Evolutionary conservation across 2,113 vertebrate genomes (phyloP), one percentile per base, ranked within the genome.

Genomic region (Scalopus aquaticus): DNA sequence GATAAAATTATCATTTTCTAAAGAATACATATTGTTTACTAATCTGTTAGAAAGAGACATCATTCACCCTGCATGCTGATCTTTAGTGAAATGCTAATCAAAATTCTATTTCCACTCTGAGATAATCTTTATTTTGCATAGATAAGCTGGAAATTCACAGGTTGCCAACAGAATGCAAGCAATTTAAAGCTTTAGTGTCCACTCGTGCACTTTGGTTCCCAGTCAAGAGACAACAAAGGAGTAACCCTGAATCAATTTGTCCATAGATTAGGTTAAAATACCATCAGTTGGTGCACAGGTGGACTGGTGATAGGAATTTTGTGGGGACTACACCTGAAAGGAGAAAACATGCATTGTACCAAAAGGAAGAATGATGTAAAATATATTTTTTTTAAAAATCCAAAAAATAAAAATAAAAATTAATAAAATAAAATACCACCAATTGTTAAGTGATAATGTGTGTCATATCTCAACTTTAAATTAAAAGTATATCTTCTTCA

Each of bases 21-120:
- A 97, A 67, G 42, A 94, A 58, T 91, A 94, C 69, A 88, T 97
- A 78, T 93, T 96, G 90, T 93, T 96, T 97, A 88, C 44, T 96
- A 95, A 96, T 97, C 80, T 96, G 11, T 94, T 90, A 91, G 92
- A 84, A 97, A 97, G 78, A 97, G 51, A 96, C 60, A n/a, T 49
- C 93, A 79, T 10, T 74, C 88, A 95, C n/a, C 37, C 97, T 95
- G 95, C 85, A 95, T 94, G 42, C 24, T 97, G 60, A 95, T 97
- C 76, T 91, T 96, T 54, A 73, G 32, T 90, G 64, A 96, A 93
- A 88, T 94, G 69, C n/a, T 88, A 93, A 93, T 96, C 20, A 9
- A n/a, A 95, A 87, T 96, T 93, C 87, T 62, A 84, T 30, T 56
- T 79, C 39, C 9, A 90, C 5, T 64, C 49, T 93, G 70, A 93